Evolutionary conservation across 2,113 vertebrate genomes (phyloP).

Genomic region (Brienomyrus longianalis): DNA sequence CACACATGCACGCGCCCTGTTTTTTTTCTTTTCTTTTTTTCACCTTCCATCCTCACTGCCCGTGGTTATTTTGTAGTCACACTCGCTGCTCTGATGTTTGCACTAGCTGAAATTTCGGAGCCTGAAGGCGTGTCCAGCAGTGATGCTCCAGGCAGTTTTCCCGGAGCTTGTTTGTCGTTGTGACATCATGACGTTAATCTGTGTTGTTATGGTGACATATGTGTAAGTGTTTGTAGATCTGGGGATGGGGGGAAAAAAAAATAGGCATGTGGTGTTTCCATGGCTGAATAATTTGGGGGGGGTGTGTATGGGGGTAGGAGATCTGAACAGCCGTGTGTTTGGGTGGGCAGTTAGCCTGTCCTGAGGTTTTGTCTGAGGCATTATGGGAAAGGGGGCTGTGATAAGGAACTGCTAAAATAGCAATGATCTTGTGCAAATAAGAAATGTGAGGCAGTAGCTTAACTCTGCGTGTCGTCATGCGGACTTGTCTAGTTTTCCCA

Average conservation of each 20-base stretch:
- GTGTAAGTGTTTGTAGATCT: neutral
- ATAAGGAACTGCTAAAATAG: neutral
- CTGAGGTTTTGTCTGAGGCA: neutral
- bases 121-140: neutral
- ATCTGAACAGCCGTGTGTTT: neutral
- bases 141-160: neutral
- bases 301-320: neutral
- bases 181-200: neutral
- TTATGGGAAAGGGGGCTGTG: neutral
- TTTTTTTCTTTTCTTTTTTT: neutral
- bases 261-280: neutral
- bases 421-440: neutral
- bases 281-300: neutral
- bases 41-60: neutral
- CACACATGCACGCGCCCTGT: neutral
- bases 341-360: neutral
- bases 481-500: neutral
- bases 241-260: no score
- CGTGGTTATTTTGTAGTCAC: neutral
- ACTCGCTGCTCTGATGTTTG: neutral
- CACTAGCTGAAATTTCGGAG: neutral
- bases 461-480: neutral
- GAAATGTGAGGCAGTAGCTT: neutral
- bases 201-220: neutral
- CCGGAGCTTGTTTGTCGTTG: neutral